Evolutionary conservation across 2,797 vertebrate genomes (phyloP), one percentile per base, ranked within the genome.

Genomic region (Triplophysa yarkandensis): DNA sequence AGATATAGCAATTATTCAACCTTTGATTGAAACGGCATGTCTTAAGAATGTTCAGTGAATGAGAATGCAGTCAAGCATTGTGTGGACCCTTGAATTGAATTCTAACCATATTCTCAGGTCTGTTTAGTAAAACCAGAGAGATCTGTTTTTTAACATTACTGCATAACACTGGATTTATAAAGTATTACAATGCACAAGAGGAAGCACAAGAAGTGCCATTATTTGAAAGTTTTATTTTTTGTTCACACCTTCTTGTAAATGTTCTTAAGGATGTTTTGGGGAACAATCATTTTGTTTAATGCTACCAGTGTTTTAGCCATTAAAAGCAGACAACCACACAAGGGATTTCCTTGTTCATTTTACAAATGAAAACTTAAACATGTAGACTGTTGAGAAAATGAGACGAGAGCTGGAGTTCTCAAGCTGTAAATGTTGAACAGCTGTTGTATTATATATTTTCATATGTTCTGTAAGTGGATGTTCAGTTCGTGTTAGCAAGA

Each of bases 351-450:
- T 75, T 27, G 1, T 11, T 5, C 23, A 19, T 50, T 52, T 39
- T 64, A 19, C 68, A 76, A 77, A 81, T 67, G 46, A 27, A 60
- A 30, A 58, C 23, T 61, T 2, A 28, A 28, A 44, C n/a, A 75
- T 39, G 8, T 46, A 43, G 76, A 69, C 62, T 76, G 64, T 58
- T 66, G 70, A 54, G 48, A 73, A 71, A 67, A 52, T 63, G 46
- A 43, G 74, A 41, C 54, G 5, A 74, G 74, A 79, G 74, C 75
- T 78, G 81, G 75, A 69, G 80, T 77, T 80, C 77, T 82, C 71
- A 75, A 75, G 75, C 65, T 71, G 65, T 68, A 62, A 71, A 41
- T 69, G 81, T 57, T 54, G 71, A 75, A 78, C 48, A 60, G 55
- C 55, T 71, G 54, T 19, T 67, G 63, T 80, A 34, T 14, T 55